phyloP scores from a whole-genome alignment of 2,797 vertebrate species.

The Kryptolebias ocellatus region DNA sequence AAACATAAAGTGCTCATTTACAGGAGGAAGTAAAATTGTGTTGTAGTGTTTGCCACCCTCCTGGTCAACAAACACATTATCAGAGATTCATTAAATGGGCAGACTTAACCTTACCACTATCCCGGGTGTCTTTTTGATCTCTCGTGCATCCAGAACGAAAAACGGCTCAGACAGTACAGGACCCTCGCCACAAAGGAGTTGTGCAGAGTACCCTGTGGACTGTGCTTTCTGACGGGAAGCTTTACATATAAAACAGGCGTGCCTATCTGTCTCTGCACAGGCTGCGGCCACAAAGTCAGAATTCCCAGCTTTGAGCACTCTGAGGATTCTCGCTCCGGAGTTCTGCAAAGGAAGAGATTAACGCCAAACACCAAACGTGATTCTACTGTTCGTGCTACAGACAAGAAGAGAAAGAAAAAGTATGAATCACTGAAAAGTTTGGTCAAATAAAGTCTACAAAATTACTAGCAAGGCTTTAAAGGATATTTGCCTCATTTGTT shows the following conservation, averaged over 20 bases:
- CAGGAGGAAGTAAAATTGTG: background rate
- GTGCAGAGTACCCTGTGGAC: conserved; percentile 68
- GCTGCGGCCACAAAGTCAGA: conserved; percentile 73
- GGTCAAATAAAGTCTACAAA: conserved; percentile 15
- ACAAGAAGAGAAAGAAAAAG: conserved; percentile 23
- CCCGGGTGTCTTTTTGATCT: conserved; percentile 48
- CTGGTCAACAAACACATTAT: conserved; percentile 26
- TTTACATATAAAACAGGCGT: conserved; percentile 82
- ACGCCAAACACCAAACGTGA: conserved; percentile 69
- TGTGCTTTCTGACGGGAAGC: conserved; percentile 74
- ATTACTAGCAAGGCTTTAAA: background rate
- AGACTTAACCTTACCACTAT: conserved; percentile 63
- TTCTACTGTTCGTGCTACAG: conserved; percentile 43
- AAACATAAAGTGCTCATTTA: background rate
- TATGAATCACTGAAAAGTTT: conserved; percentile 39
- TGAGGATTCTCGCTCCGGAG: conserved; percentile 66
- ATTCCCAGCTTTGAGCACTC: conserved; percentile 73
- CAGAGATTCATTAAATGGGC: conserved; percentile 36
- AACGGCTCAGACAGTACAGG: conserved; percentile 71
- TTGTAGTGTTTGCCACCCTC: conserved; percentile 11
- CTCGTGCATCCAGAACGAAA: conserved; percentile 71
- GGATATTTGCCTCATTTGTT: background rate
- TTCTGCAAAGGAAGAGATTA: conserved; percentile 76
- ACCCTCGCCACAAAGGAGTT: conserved; percentile 69
- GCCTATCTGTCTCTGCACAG: conserved; percentile 80